phyloP scores from a whole-genome alignment of 30 jellyfish, hydroid and myxozoan genomes.

The Nemopilema nomurai region DNA sequence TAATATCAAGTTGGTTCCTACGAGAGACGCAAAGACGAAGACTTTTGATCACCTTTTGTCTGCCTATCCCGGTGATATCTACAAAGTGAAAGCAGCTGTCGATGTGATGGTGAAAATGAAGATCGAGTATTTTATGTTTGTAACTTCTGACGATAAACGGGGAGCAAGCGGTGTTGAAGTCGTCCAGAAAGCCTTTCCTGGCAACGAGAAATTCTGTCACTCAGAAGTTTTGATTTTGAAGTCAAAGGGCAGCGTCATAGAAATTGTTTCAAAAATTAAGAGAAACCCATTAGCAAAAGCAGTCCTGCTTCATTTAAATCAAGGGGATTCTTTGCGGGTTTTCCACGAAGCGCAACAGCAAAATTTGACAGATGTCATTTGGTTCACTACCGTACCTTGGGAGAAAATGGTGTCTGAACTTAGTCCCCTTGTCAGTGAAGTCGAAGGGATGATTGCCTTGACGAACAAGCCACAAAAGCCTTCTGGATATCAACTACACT shows the following conservation, averaged over 20 bases:
- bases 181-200: conserved; percentile 22
- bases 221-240: conserved; percentile 11
- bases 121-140: conserved; percentile 68
- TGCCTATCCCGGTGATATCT: conserved; percentile 73
- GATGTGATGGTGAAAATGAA: conserved; percentile 50
- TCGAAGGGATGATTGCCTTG: conserved; percentile 86
- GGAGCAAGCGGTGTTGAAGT: conserved; percentile 47
- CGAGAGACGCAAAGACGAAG: neutral
- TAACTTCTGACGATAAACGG: conserved; percentile 65
- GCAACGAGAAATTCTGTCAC: conserved; percentile 13
- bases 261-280: conserved; percentile 30
- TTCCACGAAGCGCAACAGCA: conserved; percentile 63
- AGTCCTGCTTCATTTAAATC: conserved; percentile 64
- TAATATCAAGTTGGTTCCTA: conserved; percentile 35
- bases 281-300: conserved; percentile 65
- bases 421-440: conserved; percentile 27
- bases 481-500: conserved; percentile 33
- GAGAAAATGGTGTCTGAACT: conserved; percentile 6
- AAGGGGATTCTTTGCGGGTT: conserved; percentile 24
- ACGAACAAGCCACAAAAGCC: conserved; percentile 46
- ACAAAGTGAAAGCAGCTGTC: conserved; percentile 68
- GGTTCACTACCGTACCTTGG: conserved; percentile 77
- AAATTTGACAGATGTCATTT: conserved; percentile 48
- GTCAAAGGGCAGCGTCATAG: conserved; percentile 20
- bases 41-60: conserved; percentile 41